Conservation (phyloP, 2,797 vertebrate genomes). For the Macropodus opercularis region DNA sequence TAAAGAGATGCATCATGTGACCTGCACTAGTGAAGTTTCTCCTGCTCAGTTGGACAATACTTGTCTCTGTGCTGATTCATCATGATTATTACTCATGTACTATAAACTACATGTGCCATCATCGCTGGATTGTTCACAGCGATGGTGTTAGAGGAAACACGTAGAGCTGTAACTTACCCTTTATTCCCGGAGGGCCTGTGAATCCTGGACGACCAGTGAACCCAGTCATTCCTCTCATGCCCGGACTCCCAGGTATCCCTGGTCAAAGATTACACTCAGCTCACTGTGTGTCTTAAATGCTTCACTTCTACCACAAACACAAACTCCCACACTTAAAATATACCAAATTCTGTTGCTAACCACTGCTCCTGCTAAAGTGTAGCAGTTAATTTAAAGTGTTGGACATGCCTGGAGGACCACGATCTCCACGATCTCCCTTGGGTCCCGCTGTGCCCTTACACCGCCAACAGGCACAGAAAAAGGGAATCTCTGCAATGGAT, state of each 20-base stretch:
- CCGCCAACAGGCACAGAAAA: conserved; percentile 73
- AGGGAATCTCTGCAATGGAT: conserved; percentile 63
- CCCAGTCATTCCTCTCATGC: conserved; percentile 71
- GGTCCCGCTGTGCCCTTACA: conserved; percentile 68
- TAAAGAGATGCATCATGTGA: background rate
- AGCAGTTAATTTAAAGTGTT: background rate
- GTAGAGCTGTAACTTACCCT: conserved; percentile 76
- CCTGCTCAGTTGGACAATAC: no score
- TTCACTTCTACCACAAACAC: no score
- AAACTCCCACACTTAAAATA: no score
- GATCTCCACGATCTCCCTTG: conserved; percentile 77
- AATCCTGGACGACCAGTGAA: conserved; percentile 68
- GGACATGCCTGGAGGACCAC: conserved; percentile 67
- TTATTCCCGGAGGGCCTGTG: conserved; percentile 66
- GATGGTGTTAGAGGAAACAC: no score
- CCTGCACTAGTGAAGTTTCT: background rate
- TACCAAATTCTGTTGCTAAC: background rate
- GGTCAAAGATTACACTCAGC: conserved; percentile 4
- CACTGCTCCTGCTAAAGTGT: background rate
- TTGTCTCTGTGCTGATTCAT: no score
- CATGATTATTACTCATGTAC: no score
- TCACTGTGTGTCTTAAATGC: background rate
- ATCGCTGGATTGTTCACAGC: no score
- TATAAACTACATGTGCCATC: no score
- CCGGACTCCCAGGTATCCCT: conserved; percentile 74